phyloP scores from a whole-genome alignment of 2,888 invertebrate species.

The Melolontha melolontha region DNA sequence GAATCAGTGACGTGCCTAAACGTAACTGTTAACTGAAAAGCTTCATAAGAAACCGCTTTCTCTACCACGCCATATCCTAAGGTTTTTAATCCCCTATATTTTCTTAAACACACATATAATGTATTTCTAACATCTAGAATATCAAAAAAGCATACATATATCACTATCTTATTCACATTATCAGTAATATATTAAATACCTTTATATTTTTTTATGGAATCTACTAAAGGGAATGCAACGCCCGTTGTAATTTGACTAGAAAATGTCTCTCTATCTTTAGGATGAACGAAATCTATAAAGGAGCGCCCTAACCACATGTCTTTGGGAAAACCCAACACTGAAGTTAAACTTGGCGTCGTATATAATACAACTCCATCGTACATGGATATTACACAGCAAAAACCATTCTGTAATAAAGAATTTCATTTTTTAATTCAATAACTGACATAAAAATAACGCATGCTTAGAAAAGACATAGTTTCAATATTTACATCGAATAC shows the following conservation, averaged over 20 bases:
- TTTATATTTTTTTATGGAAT: slow-evolving; percentile 64
- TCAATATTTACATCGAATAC: too few species aligned
- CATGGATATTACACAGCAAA: slow-evolving; percentile 86
- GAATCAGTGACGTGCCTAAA: slow-evolving; percentile 73
- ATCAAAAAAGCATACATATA: slow-evolving; percentile 43
- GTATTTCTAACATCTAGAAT: slow-evolving; percentile 65
- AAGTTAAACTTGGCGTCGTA: slow-evolving; percentile 76
- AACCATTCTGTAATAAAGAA: slow-evolving; percentile 73
- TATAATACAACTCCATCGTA: slow-evolving; percentile 84
- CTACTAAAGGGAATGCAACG: slow-evolving; percentile 71
- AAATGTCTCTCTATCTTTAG: slow-evolving; percentile 79
- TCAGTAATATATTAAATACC: slow-evolving; percentile 49
- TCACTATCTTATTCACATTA: slow-evolving; percentile 4
- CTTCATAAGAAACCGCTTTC: slow-evolving; percentile 72
- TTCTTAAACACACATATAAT: slow-evolving; percentile 75
- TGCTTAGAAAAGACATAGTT: too few species aligned
- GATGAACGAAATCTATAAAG: slow-evolving; percentile 89
- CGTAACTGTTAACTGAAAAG: slow-evolving; percentile 78
- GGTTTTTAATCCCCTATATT: slow-evolving; percentile 72
- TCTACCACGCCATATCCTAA: slow-evolving; percentile 74
- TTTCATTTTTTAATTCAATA: too few species aligned
- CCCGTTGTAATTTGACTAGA: slow-evolving; percentile 80
- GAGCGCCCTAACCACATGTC: slow-evolving; percentile 89
- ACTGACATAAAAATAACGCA: too few species aligned
- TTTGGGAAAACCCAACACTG: slow-evolving; percentile 80